Conservation (phyloP, 2,888 invertebrate species). For the Priocnemis perturbator region DNA sequence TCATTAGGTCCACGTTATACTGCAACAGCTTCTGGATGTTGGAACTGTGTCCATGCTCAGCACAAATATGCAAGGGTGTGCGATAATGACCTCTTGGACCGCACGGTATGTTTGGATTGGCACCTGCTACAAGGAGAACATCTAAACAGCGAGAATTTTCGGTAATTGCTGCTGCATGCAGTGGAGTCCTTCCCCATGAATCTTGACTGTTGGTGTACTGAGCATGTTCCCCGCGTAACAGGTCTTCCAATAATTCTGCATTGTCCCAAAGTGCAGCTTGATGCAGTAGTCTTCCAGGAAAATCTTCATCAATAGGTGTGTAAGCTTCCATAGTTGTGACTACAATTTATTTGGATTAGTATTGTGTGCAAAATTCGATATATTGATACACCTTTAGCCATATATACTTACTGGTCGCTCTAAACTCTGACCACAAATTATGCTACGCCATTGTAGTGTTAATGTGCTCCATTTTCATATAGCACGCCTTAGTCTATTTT, state of each 20-base stretch:
- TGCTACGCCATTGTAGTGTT: too few relatives aligned
- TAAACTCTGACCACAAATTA: too few relatives aligned
- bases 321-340: constrained; percentile 79
- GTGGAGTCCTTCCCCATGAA: constrained; percentile 84
- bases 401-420: neutral
- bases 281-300: constrained; percentile 86
- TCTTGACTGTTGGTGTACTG: constrained; percentile 84
- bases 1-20: constrained; percentile 81
- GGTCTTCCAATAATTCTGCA: constrained; percentile 88
- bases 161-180: constrained; percentile 89
- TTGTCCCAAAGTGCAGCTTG: constrained; percentile 95
- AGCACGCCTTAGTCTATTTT: too few relatives aligned
- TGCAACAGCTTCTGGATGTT: constrained; percentile 83
- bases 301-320: constrained; percentile 88
- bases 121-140: constrained; percentile 84
- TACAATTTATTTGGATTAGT: constrained; percentile 21
- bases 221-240: constrained; percentile 82
- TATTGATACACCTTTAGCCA: neutral
- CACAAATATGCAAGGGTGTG: constrained; percentile 88
- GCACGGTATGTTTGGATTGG: constrained; percentile 82
- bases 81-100: constrained; percentile 83
- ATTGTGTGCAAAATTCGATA: neutral
- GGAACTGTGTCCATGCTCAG: constrained; percentile 85
- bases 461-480: too few relatives aligned
- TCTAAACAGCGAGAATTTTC: constrained; percentile 86